Conservation (phyloP, 2,888 invertebrate species). For the Hyalella azteca region DNA sequence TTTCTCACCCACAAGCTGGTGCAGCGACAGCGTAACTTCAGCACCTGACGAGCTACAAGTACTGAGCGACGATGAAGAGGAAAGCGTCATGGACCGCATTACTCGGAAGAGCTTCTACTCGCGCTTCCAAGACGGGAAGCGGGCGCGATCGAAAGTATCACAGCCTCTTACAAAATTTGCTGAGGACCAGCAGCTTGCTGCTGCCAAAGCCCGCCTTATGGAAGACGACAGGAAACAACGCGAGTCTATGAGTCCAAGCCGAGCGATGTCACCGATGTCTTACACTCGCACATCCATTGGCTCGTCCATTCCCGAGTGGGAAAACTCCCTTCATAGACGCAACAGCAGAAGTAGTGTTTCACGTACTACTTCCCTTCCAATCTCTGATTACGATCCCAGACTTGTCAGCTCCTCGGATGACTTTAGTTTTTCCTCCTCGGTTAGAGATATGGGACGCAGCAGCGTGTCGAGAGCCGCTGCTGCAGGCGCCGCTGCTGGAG, state of each 20-base stretch:
- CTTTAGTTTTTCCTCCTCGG: not conserved
- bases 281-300: constrained; percentile 44
- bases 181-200: constrained; percentile 56
- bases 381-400: not conserved
- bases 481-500: constrained; percentile 39
- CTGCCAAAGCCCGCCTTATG: constrained; percentile 56
- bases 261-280: constrained; percentile 38
- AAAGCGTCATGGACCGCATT: constrained; percentile 58
- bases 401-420: constrained; percentile 33
- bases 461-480: constrained; percentile 8
- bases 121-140: constrained; percentile 54
- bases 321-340: constrained; percentile 19
- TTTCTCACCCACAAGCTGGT: constrained; percentile 32
- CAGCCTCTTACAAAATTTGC: constrained; percentile 47
- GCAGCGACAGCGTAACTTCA: constrained; percentile 29
- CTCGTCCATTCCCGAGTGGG: constrained; percentile 43
- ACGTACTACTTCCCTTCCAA: constrained; percentile 45
- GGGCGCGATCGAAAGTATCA: constrained; percentile 25
- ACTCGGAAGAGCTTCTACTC: constrained; percentile 58
- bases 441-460: not conserved
- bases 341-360: constrained; percentile 33
- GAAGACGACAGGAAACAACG: constrained; percentile 44
- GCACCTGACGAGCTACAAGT: constrained; percentile 39
- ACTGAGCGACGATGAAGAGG: constrained; percentile 51
- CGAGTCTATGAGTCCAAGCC: constrained; percentile 44